Conservation (phyloP, 2,113 vertebrate species). For the Engystomops pustulosus region DNA sequence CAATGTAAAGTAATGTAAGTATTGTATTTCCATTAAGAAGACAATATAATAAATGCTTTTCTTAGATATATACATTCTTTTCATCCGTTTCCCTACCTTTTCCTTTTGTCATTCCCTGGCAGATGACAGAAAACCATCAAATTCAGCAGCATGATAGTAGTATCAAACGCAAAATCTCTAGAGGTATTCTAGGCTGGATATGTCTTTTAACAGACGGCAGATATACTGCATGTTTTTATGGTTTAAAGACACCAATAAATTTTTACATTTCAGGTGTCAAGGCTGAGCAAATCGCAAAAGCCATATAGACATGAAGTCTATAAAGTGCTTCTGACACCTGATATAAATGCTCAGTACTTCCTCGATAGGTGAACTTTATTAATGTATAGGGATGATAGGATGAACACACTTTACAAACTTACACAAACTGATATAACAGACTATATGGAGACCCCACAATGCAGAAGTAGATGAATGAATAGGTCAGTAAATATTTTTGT, state of each 20-base stretch:
- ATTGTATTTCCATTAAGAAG: not conserved
- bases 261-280: not conserved
- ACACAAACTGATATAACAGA: not conserved
- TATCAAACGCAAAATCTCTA: conserved; percentile 17
- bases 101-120: conserved; percentile 1
- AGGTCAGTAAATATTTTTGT: not conserved
- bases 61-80: not conserved
- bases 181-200: not conserved
- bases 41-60: not conserved
- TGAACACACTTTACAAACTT: not conserved
- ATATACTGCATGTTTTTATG: not conserved
- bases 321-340: not conserved
- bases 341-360: not conserved
- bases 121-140: conserved; percentile 17
- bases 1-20: not conserved
- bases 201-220: conserved; percentile 6
- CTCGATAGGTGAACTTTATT: not conserved
- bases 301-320: not conserved
- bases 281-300: not conserved
- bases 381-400: not conserved
- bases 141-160: conserved; percentile 13
- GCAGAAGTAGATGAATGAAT: not conserved
- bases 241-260: not conserved
- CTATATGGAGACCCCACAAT: not conserved
- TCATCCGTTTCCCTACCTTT: not conserved